Evolutionary conservation across 2,113 vertebrate species (phyloP).

Genomic region (Odobenus rosmarus): DNA sequence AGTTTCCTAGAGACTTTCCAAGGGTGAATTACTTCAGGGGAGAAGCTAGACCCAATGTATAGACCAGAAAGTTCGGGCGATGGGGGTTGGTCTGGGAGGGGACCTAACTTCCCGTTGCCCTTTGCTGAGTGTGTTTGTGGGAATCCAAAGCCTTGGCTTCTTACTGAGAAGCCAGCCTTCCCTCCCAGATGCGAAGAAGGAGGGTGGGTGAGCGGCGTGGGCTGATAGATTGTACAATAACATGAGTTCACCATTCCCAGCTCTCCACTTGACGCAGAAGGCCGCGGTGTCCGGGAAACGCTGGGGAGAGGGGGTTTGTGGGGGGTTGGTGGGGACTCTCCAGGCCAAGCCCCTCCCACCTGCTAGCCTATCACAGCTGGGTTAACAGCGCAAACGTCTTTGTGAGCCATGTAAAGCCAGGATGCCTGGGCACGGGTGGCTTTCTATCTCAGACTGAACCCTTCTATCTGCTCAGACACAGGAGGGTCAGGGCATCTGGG

Average conservation of each 20-base stretch:
- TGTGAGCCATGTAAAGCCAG: neutral
- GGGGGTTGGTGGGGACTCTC: neutral
- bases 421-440: neutral
- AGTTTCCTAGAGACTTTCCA: slow-evolving; percentile 63
- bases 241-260: neutral
- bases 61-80: slow-evolving; percentile 63
- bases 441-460: neutral
- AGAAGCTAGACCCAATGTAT: slow-evolving; percentile 55
- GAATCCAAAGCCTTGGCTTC: neutral
- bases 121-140: neutral
- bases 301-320: neutral
- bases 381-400: neutral
- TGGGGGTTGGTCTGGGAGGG: slow-evolving; percentile 10
- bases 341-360: neutral
- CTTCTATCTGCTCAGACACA: neutral
- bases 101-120: neutral
- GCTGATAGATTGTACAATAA: neutral
- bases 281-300: neutral
- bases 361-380: neutral
- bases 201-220: neutral
- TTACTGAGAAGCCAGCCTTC: neutral
- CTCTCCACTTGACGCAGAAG: neutral
- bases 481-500: neutral
- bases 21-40: slow-evolving; percentile 66
- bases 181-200: rapidly evolving